Evolutionary conservation across 2,888 invertebrate species (phyloP).

Genomic region (Clitarchus hookeri): DNA sequence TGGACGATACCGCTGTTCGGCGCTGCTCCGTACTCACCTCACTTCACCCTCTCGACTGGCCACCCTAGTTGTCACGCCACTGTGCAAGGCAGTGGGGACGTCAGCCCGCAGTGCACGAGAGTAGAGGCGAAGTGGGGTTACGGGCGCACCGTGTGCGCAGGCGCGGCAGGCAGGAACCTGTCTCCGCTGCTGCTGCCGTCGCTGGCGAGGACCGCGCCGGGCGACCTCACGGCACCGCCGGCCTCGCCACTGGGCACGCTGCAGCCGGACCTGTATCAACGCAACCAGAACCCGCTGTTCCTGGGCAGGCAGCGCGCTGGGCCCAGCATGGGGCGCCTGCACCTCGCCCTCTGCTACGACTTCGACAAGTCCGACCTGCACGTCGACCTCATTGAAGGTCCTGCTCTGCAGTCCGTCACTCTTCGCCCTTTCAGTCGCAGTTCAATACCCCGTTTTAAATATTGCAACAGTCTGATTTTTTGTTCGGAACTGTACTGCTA

Average conservation of each 20-base stretch:
- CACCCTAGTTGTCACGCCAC: no score
- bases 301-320: constrained; percentile 66
- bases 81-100: no score
- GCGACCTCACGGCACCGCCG: constrained; percentile 53
- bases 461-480: no score
- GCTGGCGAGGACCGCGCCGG: constrained; percentile 32
- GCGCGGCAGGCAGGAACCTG: constrained; percentile 63
- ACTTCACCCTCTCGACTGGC: no score
- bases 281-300: constrained; percentile 77
- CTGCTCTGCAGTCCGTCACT: constrained; percentile 26
- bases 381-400: constrained; percentile 91
- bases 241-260: constrained; percentile 76
- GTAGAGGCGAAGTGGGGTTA: no score
- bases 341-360: constrained; percentile 84
- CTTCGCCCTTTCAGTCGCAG: no score
- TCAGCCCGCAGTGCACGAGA: no score
- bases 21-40: no score
- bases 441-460: no score
- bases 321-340: constrained; percentile 78
- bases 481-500: no score
- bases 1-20: no score
- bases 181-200: constrained; percentile 80
- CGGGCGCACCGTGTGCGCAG: constrained; percentile 31
- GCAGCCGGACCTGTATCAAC: constrained; percentile 85
- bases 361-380: constrained; percentile 88